phyloP scores from a whole-genome alignment of 2,113 vertebrate genomes.

The Colossoma macropomum region DNA sequence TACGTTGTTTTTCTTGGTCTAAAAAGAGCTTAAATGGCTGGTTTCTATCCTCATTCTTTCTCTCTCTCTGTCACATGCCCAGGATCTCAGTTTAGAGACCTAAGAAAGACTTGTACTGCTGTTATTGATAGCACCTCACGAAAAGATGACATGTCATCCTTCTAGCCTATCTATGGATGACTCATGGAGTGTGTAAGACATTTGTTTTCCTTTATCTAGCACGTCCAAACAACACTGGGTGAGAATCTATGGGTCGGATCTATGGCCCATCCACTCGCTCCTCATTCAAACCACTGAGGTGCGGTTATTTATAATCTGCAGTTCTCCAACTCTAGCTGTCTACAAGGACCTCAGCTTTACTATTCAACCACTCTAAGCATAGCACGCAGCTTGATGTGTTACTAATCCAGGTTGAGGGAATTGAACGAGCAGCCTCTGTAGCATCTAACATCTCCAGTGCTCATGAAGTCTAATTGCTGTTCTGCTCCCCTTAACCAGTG shows the following conservation, averaged over 20 bases:
- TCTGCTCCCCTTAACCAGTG: slow-evolving; percentile 23
- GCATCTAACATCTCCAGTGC: slow-evolving; percentile 25
- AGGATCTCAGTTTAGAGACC: not conserved
- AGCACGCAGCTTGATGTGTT: slow-evolving; percentile 19
- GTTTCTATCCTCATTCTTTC: too few species aligned
- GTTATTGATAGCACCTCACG: slow-evolving; percentile 10
- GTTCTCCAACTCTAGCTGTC: not conserved
- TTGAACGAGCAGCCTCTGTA: slow-evolving; percentile 10
- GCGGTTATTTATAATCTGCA: slow-evolving; percentile 16
- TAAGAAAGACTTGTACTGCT: not conserved
- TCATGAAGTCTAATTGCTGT: slow-evolving; percentile 41
- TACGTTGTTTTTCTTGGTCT: not conserved
- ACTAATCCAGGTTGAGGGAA: not conserved
- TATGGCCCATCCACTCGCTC: not conserved
- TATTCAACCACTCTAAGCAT: not conserved
- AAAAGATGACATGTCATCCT: slow-evolving; percentile 18
- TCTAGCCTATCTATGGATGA: not conserved
- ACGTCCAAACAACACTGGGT: slow-evolving; percentile 3
- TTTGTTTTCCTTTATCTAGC: slow-evolving; percentile 6
- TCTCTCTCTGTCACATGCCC: not conserved
- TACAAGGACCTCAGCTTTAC: not conserved
- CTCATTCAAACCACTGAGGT: not conserved
- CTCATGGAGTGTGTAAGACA: slow-evolving; percentile 6
- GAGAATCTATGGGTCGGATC: not conserved
- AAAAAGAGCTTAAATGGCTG: too few species aligned